phyloP scores from a whole-genome alignment of 2,888 invertebrate species.

The Trachelus tabidus region DNA sequence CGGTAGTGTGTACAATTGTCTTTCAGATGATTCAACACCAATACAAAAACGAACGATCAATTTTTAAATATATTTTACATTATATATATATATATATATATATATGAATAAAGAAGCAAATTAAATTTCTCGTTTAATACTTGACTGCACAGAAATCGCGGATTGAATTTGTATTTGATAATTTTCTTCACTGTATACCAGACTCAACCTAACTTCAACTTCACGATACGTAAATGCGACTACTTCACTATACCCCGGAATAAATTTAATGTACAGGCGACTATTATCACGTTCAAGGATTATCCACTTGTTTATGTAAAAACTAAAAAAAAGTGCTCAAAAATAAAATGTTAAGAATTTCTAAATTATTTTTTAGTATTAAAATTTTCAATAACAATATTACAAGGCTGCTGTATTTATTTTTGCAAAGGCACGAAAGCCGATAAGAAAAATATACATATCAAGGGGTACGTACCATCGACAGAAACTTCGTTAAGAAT shows the following conservation, averaged over 20 bases:
- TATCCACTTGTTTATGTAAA: neutral
- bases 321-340: neutral
- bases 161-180: too few species aligned
- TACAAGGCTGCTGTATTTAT: neutral
- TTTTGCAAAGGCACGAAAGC: neutral
- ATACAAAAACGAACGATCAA: neutral
- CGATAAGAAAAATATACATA: neutral
- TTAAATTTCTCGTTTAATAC: too few species aligned
- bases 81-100: too few species aligned
- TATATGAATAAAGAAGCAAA: too few species aligned
- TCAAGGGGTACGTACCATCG: neutral
- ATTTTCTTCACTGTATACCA: too few species aligned
- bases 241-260: neutral
- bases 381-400: neutral
- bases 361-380: too few species aligned
- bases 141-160: too few species aligned
- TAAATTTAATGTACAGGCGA: neutral
- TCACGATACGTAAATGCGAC: neutral
- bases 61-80: neutral
- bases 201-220: too few species aligned
- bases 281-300: neutral
- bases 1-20: conserved; percentile 12
- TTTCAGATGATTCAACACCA: neutral
- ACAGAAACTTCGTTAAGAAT: neutral
- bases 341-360: too few species aligned